Conservation (phyloP, 2,113 vertebrate genomes). For the Apistogramma diplotaenia region DNA sequence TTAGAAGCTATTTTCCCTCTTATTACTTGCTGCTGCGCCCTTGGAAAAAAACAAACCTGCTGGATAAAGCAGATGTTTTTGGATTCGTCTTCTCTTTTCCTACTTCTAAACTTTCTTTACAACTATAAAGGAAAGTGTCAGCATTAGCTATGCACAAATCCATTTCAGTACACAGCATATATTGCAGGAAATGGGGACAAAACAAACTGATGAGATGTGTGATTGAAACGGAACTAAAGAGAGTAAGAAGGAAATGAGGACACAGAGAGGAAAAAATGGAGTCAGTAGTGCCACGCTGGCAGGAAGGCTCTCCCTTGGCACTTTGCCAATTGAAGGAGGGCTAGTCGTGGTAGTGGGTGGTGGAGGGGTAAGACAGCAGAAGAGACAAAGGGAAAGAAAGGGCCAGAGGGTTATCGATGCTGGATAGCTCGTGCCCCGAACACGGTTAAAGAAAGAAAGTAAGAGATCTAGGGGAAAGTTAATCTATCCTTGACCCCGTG, state of each 20-base stretch:
- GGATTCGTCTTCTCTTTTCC: neutral
- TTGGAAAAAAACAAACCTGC: neutral
- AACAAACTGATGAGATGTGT: neutral
- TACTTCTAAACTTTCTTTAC: neutral
- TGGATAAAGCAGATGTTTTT: neutral
- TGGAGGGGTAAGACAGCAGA: neutral
- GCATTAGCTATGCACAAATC: neutral
- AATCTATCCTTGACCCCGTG: conserved; percentile 59
- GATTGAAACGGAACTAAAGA: conserved; percentile 25
- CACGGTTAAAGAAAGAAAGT: conserved; percentile 32
- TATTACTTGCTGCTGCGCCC: neutral
- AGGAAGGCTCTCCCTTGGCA: conserved; percentile 72
- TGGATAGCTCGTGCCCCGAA: conserved; percentile 26
- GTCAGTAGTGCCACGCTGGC: conserved; percentile 78
- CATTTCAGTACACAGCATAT: neutral
- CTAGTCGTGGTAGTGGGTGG: neutral
- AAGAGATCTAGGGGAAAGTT: conserved; percentile 41
- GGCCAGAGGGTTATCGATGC: conserved; percentile 48
- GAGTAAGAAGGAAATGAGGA: conserved; percentile 41
- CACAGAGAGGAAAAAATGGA: conserved; percentile 58
- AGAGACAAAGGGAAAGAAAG: conserved; percentile 1
- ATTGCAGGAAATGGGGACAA: conserved; percentile 17
- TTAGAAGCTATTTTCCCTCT: neutral
- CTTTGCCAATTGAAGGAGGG: conserved; percentile 51
- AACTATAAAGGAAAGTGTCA: neutral